These are phyloP conservation scores for Cyclophora punctaria DNA, from an alignment of 2,888 invertebrate genomes.

Conservation along the genomic window DNA sequence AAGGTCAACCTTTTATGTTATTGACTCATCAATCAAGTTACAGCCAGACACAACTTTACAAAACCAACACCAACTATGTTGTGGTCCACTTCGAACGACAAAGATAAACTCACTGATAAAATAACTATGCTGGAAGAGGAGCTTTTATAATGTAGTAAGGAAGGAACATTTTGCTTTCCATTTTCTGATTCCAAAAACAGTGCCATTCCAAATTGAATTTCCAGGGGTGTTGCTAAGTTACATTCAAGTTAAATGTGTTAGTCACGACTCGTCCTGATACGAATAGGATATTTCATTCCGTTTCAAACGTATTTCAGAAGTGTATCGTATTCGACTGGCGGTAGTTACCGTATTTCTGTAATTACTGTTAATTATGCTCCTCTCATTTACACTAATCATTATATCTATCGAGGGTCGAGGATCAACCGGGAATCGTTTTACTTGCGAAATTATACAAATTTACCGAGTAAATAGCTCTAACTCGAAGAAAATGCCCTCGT, in stretches of 20 bases:
- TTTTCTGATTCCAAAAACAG: too few relatives aligned
- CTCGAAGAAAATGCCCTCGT: slow-evolving; percentile 38
- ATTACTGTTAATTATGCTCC: slow-evolving; percentile 18
- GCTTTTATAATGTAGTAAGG: neutral
- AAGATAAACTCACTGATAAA: neutral
- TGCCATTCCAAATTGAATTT: too few relatives aligned
- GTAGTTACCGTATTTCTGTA: too few relatives aligned
- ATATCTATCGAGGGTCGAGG: slow-evolving; percentile 36
- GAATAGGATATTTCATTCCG: too few relatives aligned
- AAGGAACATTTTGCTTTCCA: too few relatives aligned
- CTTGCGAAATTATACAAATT: slow-evolving; percentile 45
- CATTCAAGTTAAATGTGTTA: too few relatives aligned
- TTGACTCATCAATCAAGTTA: slow-evolving; percentile 4
- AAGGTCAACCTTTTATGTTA: slow-evolving; percentile 31
- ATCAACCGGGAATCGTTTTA: slow-evolving; percentile 37
- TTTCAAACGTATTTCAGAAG: too few relatives aligned
- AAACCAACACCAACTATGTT: too few relatives aligned
- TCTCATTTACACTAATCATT: slow-evolving; percentile 40
- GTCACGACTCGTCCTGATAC: too few relatives aligned
- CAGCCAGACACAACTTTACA: neutral
- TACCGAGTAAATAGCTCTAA: slow-evolving; percentile 31
- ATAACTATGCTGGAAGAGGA: neutral
- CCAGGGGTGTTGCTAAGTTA: too few relatives aligned
- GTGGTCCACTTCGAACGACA: too few relatives aligned
- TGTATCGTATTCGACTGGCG: too few relatives aligned